Percentiles rank a stretch among this genome's conserved stretches.
These are phyloP conservation scores for Biston betularia DNA, from an alignment of 2,888 invertebrate genomes.

Conservation along the genomic window DNA sequence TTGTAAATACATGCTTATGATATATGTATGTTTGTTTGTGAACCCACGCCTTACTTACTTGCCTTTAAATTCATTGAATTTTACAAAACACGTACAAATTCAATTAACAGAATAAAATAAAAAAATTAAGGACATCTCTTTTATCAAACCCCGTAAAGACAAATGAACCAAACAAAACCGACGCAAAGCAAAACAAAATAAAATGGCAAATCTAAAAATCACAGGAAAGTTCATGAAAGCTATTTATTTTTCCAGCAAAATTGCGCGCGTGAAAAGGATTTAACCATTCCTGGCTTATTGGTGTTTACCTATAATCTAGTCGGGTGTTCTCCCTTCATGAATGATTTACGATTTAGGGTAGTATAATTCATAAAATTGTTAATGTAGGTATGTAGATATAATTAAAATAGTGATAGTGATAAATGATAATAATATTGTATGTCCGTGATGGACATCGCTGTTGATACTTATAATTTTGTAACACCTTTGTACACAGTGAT, in stretches of 20 bases:
- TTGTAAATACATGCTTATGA: too few relatives aligned
- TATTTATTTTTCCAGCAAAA: slow-evolving; percentile 38
- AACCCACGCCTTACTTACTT: too few relatives aligned
- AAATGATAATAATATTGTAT: too few relatives aligned
- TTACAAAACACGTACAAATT: not conserved
- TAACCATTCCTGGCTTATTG: slow-evolving; percentile 31
- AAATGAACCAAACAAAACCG: slow-evolving; percentile 26
- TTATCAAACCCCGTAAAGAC: slow-evolving; percentile 13
- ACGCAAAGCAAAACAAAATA: slow-evolving; percentile 29
- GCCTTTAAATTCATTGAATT: too few relatives aligned
- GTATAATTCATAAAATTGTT: too few relatives aligned
- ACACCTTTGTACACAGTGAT: too few relatives aligned
- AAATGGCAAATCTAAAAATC: slow-evolving; percentile 33
- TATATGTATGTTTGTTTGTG: too few relatives aligned
- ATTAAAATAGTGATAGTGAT: too few relatives aligned
- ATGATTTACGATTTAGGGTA: too few relatives aligned
- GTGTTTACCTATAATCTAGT: slow-evolving; percentile 40
- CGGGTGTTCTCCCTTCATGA: slow-evolving; percentile 21
- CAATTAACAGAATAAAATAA: not conserved
- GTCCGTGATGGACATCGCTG: too few relatives aligned
- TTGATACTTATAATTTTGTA: too few relatives aligned
- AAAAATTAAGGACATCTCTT: slow-evolving; percentile 4
- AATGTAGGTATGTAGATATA: too few relatives aligned
- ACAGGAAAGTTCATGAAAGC: slow-evolving; percentile 27
- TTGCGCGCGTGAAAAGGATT: slow-evolving; percentile 36